Base-by-base conservation (phyloP, 2,888 invertebrate species). In the Polymixis flavicincta region DNA sequence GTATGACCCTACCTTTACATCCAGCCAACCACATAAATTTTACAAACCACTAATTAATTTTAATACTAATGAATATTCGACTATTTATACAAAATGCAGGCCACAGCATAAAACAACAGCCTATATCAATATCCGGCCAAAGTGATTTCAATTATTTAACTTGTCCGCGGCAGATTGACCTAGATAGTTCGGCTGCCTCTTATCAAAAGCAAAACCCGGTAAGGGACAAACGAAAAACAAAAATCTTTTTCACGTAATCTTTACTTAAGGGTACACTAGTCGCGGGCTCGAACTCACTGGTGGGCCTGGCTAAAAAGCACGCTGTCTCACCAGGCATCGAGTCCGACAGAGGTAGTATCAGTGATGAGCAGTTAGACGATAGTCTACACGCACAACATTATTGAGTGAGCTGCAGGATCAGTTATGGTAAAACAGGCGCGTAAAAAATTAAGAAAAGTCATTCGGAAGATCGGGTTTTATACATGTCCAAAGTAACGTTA, bases 91-190 rank as follows among this genome's bases (percentile, higher is more conserved):
- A 83, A 71, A 78, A 75, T 82, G 67, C 79, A 79, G 32, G 52
- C 71, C 63, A 55, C 61, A 60, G 60, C 25, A 54, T 80, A 70
- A 75, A 75, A 70, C 59, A 80, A 19, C 13, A 37, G 69, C 71
- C 55, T 81, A 74, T 83, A 81, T 83, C 74, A 74, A 83, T 81
- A 71, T 75, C 74, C 87, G 79, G 83, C 87, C 83, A 83, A 81
- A 83, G 86, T 88, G 90, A 90, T 91, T 89, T 92, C 87, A 92
- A 92, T 92, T 92, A 92, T 93, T 91, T 90, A 91, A 85, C 89
- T 89, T 86, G 87, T 87, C 89, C 79, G 85, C 82, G 85, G 82
- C 86, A 87, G 89, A 88, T 86, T 92, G 92, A 91, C 93, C 93
- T 78, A 90, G 87, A 92, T 93, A 88, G 83, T 66, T 66, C 7